Evolutionary conservation across 2,797 vertebrate genomes (phyloP).

Genomic region (Catostomus latipinnis): DNA sequence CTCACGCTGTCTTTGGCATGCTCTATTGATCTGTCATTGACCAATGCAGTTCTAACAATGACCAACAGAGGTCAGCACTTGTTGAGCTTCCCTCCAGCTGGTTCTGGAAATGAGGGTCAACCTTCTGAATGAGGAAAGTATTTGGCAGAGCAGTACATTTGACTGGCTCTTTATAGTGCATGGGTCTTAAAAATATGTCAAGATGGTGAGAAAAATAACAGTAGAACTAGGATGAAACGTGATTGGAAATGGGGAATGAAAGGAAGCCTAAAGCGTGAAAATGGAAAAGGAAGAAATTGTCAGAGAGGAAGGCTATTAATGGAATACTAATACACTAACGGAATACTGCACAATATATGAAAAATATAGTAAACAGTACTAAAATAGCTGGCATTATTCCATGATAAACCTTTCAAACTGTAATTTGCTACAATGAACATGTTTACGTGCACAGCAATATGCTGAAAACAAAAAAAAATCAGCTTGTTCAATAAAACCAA

Average conservation of each 20-base stretch:
- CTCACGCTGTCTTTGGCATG: constrained; percentile 1
- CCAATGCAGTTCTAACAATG: constrained; percentile 56
- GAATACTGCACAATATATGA: too few relatives aligned
- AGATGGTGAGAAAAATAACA: constrained; percentile 41
- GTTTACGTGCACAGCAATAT: too few relatives aligned
- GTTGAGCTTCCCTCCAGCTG: constrained; percentile 46
- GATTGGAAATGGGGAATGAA: constrained; percentile 25
- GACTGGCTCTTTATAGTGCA: constrained; percentile 25
- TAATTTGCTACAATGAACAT: too few relatives aligned
- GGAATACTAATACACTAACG: too few relatives aligned
- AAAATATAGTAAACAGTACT: too few relatives aligned
- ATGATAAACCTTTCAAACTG: too few relatives aligned
- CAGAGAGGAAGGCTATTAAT: constrained; percentile 56
- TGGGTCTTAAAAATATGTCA: constrained; percentile 45
- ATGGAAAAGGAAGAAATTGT: constrained; percentile 64
- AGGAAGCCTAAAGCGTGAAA: constrained; percentile 29
- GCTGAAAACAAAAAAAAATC: too few relatives aligned
- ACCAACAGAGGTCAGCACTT: constrained; percentile 74
- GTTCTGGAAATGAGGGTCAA: constrained; percentile 3
- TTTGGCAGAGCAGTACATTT: constrained; percentile 50
- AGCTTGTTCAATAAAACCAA: too few relatives aligned
- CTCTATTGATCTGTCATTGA: neutral
- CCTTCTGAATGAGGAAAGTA: constrained; percentile 18
- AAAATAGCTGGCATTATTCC: too few relatives aligned
- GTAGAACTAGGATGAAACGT: constrained; percentile 18